phyloP scores from a whole-genome alignment of 2,797 vertebrate genomes.

The Poliocrania exsul region DNA sequence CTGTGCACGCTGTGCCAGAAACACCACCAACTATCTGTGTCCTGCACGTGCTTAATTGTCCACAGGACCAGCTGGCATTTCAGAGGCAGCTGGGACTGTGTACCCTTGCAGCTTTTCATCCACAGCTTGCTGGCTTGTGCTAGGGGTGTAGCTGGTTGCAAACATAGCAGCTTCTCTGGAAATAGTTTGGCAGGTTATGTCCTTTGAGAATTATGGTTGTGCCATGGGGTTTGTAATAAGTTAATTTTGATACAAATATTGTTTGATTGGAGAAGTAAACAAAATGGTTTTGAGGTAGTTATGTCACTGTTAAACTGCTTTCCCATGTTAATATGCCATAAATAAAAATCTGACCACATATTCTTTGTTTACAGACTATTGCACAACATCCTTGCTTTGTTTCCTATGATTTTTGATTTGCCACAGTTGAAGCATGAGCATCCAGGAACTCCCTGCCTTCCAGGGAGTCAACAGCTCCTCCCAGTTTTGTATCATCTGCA shows the following conservation, averaged over 20 bases:
- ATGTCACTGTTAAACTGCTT: background rate
- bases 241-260: background rate
- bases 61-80: background rate
- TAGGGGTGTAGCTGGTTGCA: background rate
- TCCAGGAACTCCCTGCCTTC: background rate
- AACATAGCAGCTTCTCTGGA: background rate
- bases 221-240: background rate
- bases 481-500: background rate
- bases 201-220: background rate
- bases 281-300: background rate
- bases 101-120: background rate
- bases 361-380: background rate
- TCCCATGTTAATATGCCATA: background rate
- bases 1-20: background rate
- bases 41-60: fast-evolving
- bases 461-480: background rate
- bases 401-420: background rate
- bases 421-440: fast-evolving
- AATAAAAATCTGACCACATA: background rate
- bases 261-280: background rate
- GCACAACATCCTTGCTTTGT: background rate
- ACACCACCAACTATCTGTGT: background rate
- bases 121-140: background rate
- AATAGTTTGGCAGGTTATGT: background rate
- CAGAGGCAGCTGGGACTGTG: background rate